Conservation (phyloP, 1,140 invertebrate genomes). For the Pollicipes pollicipes region DNA sequence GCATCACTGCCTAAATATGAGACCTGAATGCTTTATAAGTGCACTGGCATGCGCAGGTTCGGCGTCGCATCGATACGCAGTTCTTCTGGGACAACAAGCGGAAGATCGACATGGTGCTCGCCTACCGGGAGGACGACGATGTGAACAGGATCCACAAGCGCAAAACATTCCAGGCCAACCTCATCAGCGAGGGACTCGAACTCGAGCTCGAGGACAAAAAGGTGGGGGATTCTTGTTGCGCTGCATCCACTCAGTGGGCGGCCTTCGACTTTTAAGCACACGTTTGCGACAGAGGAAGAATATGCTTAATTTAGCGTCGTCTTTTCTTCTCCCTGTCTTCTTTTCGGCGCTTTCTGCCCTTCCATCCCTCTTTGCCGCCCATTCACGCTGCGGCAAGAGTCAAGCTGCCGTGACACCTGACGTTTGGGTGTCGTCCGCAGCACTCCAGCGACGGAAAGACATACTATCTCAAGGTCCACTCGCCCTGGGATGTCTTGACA, state of each 20-base stretch:
- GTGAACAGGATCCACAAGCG: slow-evolving; percentile 41
- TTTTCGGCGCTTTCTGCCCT: too few species aligned
- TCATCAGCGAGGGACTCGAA: slow-evolving; percentile 55
- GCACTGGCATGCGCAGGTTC: slow-evolving; percentile 8
- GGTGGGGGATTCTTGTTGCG: too few species aligned
- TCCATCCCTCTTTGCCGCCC: too few species aligned
- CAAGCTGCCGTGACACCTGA: too few species aligned
- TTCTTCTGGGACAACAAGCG: slow-evolving; percentile 63
- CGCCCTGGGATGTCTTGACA: slow-evolving; percentile 72
- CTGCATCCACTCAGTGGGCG: too few species aligned
- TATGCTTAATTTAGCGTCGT: too few species aligned
- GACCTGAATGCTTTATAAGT: neutral
- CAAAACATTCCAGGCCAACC: slow-evolving; percentile 51
- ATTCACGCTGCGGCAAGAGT: too few species aligned
- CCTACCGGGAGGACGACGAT: slow-evolving; percentile 58
- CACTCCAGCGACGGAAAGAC: slow-evolving; percentile 64
- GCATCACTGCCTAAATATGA: too few species aligned
- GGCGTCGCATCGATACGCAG: slow-evolving; percentile 22
- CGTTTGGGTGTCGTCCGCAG: too few species aligned
- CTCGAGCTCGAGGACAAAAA: slow-evolving; percentile 63
- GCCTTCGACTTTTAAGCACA: too few species aligned
- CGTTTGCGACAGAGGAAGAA: too few species aligned
- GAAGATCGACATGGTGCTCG: slow-evolving; percentile 76
- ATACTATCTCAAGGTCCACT: slow-evolving; percentile 77
- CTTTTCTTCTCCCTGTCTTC: too few species aligned